phyloP scores from a whole-genome alignment of 2,113 vertebrate genomes.

The Sceloporus tristichus region DNA sequence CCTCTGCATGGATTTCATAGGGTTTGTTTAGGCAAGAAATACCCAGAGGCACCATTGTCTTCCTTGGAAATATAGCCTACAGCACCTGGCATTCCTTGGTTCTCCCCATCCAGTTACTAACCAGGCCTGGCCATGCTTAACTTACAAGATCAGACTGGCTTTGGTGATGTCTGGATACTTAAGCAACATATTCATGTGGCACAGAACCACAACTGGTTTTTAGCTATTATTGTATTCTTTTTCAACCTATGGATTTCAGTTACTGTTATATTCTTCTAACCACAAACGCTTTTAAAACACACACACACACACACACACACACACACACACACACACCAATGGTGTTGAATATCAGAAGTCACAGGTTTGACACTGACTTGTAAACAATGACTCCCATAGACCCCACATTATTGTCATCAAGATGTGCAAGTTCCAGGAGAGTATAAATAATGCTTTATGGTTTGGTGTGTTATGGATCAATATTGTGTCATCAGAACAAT shows the following conservation, averaged over 20 bases:
- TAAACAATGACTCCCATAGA: neutral
- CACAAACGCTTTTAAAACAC: conserved; percentile 23
- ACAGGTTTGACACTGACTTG: conserved; percentile 26
- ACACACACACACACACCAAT: too few species aligned
- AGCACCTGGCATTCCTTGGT: too few species aligned
- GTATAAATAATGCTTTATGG: conserved; percentile 53
- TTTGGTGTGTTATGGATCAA: conserved; percentile 52
- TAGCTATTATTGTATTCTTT: neutral
- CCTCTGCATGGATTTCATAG: too few species aligned
- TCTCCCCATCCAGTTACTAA: too few species aligned
- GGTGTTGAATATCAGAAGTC: conserved; percentile 35
- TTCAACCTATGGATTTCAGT: neutral
- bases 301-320: too few species aligned
- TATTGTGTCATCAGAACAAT: conserved; percentile 45
- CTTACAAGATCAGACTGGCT: too few species aligned
- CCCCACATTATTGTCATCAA: conserved; percentile 27
- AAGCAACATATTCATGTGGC: too few species aligned
- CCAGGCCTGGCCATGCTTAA: too few species aligned
- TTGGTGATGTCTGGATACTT: too few species aligned
- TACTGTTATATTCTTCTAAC: neutral
- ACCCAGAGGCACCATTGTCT: too few species aligned
- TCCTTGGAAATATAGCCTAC: too few species aligned
- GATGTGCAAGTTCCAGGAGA: conserved; percentile 15
- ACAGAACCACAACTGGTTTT: neutral
- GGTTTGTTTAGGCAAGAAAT: too few species aligned